phyloP scores from a whole-genome alignment of 2,797 vertebrate species.

The Pangasius sanitwongsei region DNA sequence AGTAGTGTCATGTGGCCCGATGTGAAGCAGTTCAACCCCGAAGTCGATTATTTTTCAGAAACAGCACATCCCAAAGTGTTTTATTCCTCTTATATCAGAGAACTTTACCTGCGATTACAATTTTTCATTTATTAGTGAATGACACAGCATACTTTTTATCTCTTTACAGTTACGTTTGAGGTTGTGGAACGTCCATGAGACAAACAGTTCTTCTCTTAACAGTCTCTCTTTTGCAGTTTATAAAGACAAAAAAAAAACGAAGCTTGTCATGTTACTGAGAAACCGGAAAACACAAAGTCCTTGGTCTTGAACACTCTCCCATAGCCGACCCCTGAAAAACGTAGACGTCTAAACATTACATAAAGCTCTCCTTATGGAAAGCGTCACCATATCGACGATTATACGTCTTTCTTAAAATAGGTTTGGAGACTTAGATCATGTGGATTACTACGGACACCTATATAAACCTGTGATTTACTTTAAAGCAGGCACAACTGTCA shows the following conservation, averaged over 20 bases:
- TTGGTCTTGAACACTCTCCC: neutral
- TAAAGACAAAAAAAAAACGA: neutral
- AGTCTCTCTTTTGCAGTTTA: neutral
- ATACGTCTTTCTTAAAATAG: neutral
- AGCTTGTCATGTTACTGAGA: neutral
- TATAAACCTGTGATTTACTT: neutral
- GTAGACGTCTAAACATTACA: neutral
- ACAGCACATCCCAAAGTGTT: too few relatives aligned
- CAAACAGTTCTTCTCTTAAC: neutral
- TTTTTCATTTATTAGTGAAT: neutral
- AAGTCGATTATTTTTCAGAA: neutral
- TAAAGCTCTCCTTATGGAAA: neutral
- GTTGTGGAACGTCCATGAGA: neutral
- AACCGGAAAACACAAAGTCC: neutral
- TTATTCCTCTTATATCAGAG: neutral
- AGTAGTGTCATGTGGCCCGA: neutral
- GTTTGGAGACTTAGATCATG: neutral
- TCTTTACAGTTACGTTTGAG: neutral
- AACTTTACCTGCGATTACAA: neutral
- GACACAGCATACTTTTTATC: neutral
- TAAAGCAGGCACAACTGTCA: neutral
- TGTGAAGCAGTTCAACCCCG: neutral
- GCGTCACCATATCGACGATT: neutral
- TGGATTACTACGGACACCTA: neutral
- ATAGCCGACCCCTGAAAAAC: neutral